Evolutionary conservation across 2,113 vertebrate species (phyloP), one percentile per base, ranked within the genome.

Genomic region (Cygnus buccinator): DNA sequence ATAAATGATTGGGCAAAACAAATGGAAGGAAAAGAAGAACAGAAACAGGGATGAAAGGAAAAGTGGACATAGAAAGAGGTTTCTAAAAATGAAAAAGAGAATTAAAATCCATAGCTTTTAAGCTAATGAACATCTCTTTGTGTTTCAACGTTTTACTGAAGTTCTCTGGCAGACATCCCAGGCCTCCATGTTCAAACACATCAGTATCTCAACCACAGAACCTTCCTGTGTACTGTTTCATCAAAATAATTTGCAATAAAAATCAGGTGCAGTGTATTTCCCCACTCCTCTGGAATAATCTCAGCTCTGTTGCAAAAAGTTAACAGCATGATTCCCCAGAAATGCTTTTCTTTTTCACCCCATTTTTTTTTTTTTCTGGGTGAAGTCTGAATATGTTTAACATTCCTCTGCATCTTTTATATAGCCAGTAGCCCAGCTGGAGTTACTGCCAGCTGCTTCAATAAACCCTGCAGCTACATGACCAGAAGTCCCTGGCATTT

Each of bases 61-160:
- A 93, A 80, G 16, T 55, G 76, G 89, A 91, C n/a, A 50, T 4
- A 17, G 31, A 41, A 77, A 90, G 18, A 13, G 35, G 63, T 46
- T 87, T 84, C 90, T 68, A 44, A 92, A 84, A 93, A 93, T 81
- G 66, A 50, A 93, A 83, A 89, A 77, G 23, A 10, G 22, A 88
- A 77, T 91, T 88, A n/a, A 91, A 93, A 17, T 12, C 33, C 39
- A 61, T 75, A 61, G 79, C 83, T 95, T 90, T 96, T 94, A 95
- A 80, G 63, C 61, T 95, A 94, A 91, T 86, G 41, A 93, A 28
- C 68, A 66, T 54, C 57, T 94, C 94, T 71, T 61, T 81, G 44
- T 89, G 17, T 59, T 89, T 68, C 52, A 92, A 14, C 20, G 44
- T 89, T 87, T 95, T 78, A 79, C 10, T 79, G 78, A 96, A 94